Conservation (phyloP, 2,888 invertebrate species). For the Megaustenia siamemsis region DNA sequence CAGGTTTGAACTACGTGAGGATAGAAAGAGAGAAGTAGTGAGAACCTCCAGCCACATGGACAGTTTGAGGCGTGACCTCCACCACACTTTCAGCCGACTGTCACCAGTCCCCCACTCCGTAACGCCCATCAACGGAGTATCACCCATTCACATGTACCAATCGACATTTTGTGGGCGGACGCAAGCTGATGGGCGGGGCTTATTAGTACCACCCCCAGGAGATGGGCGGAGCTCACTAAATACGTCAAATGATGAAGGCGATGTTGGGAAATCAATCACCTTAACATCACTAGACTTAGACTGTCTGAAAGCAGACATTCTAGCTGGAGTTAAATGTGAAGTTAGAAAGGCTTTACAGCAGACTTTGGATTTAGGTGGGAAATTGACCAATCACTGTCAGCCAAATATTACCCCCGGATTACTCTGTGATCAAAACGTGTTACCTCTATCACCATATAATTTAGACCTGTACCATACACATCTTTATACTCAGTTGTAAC, state of each 20-base stretch:
- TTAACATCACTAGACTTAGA: constrained; percentile 75
- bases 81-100: constrained; percentile 74
- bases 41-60: constrained; percentile 81
- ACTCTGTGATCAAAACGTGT: constrained; percentile 59
- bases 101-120: constrained; percentile 34
- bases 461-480: constrained; percentile 79
- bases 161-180: constrained; percentile 43
- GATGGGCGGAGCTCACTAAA: constrained; percentile 38
- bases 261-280: constrained; percentile 44
- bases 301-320: constrained; percentile 75
- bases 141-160: constrained; percentile 28
- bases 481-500: constrained; percentile 78
- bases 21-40: constrained; percentile 81
- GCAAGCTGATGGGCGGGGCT: constrained; percentile 8
- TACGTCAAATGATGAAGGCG: constrained; percentile 39
- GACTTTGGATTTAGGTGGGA: constrained; percentile 6
- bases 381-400: neutral
- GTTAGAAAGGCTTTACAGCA: constrained; percentile 57
- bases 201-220: constrained; percentile 34
- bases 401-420: neutral
- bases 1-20: constrained; percentile 82
- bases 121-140: constrained; percentile 25
- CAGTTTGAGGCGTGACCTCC: constrained; percentile 81
- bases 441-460: constrained; percentile 58
- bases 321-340: constrained; percentile 73